These are phyloP conservation scores for Boleophthalmus pectinirostris DNA, from an alignment of 2,113 vertebrate species.

Conservation along the genomic window DNA sequence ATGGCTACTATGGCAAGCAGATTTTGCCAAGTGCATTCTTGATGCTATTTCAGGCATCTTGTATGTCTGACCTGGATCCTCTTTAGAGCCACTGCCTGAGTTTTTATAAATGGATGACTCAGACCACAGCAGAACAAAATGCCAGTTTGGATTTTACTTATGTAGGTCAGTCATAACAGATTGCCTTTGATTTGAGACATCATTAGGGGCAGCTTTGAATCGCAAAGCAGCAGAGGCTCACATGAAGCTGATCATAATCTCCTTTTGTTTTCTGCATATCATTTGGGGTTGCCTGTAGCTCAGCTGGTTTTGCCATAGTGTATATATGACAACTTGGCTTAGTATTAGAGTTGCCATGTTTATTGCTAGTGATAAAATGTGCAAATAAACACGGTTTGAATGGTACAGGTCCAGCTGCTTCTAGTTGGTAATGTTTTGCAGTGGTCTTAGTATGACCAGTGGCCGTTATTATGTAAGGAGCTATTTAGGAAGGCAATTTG, in stretches of 20 bases:
- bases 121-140: constrained; percentile 17
- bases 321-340: background rate
- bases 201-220: constrained; percentile 22
- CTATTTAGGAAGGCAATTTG: constrained; percentile 78
- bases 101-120: constrained; percentile 58
- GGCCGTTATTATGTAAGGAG: constrained; percentile 60
- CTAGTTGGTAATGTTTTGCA: constrained; percentile 28
- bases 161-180: constrained; percentile 47
- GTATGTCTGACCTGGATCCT: constrained; percentile 41
- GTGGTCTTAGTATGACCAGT: constrained; percentile 51
- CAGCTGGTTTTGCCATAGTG: background rate
- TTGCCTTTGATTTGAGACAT: constrained; percentile 33
- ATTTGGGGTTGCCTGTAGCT: background rate
- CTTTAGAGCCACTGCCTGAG: constrained; percentile 33
- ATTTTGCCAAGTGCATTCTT: constrained; percentile 55
- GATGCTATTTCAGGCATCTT: constrained; percentile 66
- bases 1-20: constrained; percentile 66
- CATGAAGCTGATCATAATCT: background rate
- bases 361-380: background rate
- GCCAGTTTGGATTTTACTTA: constrained; percentile 38
- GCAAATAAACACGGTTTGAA: background rate
- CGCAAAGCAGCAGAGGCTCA: constrained; percentile 18
- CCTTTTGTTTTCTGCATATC: constrained; percentile 1
- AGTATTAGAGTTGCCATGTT: background rate
- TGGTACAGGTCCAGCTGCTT: background rate